Evolutionary conservation across 2,888 invertebrate species (phyloP).

Genomic region (Drosophila rubida): DNA sequence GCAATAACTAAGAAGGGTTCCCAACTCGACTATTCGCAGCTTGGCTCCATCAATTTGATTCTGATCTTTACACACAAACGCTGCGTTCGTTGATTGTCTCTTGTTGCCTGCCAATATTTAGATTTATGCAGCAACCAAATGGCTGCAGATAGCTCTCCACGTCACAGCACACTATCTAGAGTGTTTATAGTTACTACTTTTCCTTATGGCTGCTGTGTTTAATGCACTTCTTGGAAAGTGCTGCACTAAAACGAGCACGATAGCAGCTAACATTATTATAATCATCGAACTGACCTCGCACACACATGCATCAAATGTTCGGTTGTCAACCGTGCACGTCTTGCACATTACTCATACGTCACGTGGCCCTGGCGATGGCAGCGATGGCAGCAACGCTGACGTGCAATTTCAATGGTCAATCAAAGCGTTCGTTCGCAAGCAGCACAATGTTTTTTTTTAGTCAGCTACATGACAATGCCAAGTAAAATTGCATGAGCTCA

Average conservation of each 20-base stretch:
- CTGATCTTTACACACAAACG: slow-evolving; percentile 27
- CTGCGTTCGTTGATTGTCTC: slow-evolving; percentile 31
- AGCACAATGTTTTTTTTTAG: slow-evolving; percentile 49
- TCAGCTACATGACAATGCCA: slow-evolving; percentile 61
- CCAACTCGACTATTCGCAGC: slow-evolving; percentile 32
- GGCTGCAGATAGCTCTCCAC: slow-evolving; percentile 8
- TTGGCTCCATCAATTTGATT: slow-evolving; percentile 32
- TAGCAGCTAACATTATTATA: slow-evolving; percentile 8
- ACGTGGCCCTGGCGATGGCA: slow-evolving; percentile 42
- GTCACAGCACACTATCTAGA: background rate
- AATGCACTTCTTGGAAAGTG: slow-evolving; percentile 2
- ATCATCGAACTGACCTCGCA: slow-evolving; percentile 25
- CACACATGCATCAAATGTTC: background rate
- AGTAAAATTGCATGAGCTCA: slow-evolving; percentile 68
- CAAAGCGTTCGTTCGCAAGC: slow-evolving; percentile 60
- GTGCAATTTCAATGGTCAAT: slow-evolving; percentile 79
- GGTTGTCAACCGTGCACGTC: slow-evolving; percentile 52
- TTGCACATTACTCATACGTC: slow-evolving; percentile 70
- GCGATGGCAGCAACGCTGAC: slow-evolving; percentile 45
- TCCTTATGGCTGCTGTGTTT: background rate
- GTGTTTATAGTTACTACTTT: slow-evolving; percentile 1
- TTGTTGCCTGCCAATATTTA: slow-evolving; percentile 35
- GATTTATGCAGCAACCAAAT: slow-evolving; percentile 46
- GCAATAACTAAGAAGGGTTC: slow-evolving; percentile 46
- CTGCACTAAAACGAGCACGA: background rate